Evolutionary conservation across 2,113 vertebrate genomes (phyloP), one percentile per base, ranked within the genome.

Genomic region (Taxidea taxus): DNA sequence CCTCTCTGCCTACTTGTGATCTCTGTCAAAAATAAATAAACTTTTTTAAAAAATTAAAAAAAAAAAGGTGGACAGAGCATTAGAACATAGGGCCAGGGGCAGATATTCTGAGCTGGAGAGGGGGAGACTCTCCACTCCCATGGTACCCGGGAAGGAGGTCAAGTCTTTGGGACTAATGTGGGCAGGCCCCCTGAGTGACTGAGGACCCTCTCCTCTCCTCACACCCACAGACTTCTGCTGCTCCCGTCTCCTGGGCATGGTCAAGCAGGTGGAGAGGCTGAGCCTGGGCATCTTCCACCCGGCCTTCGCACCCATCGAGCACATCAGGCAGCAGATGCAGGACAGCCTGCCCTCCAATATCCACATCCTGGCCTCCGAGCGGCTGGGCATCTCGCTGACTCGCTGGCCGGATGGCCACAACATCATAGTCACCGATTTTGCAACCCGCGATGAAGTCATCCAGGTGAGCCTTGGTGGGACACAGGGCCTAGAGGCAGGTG

Each of bases 371-470:
- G 98, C 98, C 74, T 96, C 97, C 31, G 39, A 70, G 94, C 25
- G 20, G 31, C 87, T 98, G 94, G 98, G 98, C 49, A 34, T 98
- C 92, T 98, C 97, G 0, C 15, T 98, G n/a, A 98, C 97, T 49
- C 97, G 7, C 68, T 97, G 92, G 87, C 56, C 87, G 0, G 44
- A 82, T 0, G 90, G 96, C 14, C 10, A 10, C 7, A 98, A 97
- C 21, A 0, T 29, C 94, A 74, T 97, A 0, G 34, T 94, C 84
- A 98, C 98, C 0, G 10, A 96, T 58, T 98, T 98, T 1, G 64
- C 96, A 84, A 88, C 27, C 20, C 64, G 58, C 0, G 90, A 96
- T 11, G 98, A 98, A 60, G 84, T 98, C 56, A 97, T 98, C 84
- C 97, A 98, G 98, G 97, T 98, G 70, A 70, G 82, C 8, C 7